Percentiles rank a stretch among this genome's conserved stretches.
Conservation (phyloP, 2,888 invertebrate species). For the Asteroscopus sphinx region DNA sequence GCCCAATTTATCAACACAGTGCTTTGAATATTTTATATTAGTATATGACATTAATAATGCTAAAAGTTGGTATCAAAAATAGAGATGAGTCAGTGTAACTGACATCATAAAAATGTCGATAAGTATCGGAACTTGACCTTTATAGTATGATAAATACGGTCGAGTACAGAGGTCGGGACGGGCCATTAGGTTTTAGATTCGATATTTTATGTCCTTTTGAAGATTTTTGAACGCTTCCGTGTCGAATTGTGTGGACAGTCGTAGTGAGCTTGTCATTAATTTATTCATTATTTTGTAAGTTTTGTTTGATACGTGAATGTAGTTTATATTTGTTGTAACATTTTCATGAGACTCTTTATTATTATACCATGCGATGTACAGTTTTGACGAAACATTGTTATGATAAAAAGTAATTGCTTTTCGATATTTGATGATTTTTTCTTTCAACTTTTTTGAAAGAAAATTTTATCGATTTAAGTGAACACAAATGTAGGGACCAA, state of each 20-base stretch:
- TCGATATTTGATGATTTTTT: no score
- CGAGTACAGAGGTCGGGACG: conserved; percentile 75
- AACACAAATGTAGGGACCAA: no score
- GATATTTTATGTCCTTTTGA: conserved; percentile 35
- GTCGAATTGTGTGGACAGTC: conserved; percentile 7
- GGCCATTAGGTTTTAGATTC: conserved; percentile 63
- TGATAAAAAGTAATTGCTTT: no score
- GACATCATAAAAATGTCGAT: conserved; percentile 82
- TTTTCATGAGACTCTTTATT: neutral
- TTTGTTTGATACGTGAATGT: neutral
- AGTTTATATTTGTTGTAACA: neutral
- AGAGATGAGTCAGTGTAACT: conserved; percentile 79
- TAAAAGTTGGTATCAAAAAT: conserved; percentile 63
- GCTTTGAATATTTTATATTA: conserved; percentile 45
- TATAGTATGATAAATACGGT: conserved; percentile 80
- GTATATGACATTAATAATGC: conserved; percentile 58
- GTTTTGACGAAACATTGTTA: no score
- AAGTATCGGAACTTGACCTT: conserved; percentile 84
- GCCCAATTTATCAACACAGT: conserved; percentile 40
- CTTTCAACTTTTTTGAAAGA: no score
- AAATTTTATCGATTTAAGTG: no score
- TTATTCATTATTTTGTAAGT: conserved; percentile 16
- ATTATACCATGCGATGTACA: no score
- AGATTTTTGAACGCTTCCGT: conserved; percentile 30
- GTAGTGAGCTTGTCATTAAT: conserved; percentile 24